Base-by-base conservation (phyloP, 2,888 invertebrate species). In the Temnothorax unifasciatus region DNA sequence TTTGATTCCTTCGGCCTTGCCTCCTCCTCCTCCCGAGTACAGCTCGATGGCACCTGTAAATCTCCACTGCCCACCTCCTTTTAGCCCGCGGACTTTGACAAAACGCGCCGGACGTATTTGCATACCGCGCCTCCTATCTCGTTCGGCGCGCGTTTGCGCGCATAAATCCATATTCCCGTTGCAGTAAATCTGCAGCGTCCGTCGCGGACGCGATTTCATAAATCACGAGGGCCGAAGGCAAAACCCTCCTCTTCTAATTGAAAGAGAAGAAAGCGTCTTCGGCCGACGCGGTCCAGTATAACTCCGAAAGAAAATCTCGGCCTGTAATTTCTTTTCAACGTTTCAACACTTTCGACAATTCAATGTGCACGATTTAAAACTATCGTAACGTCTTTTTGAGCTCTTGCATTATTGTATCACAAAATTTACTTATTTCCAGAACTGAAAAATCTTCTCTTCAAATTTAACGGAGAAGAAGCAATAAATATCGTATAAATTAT, bases 201-300 rank as follows among this genome's bases (percentile, higher is more conserved):
- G 57, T 21, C 64, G 54, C 25, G 21, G 38, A 59, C 61, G 52
- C 47, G 57, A 66, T 81, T 61, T 84, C 66, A 88, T 88, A 86
- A 88, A 88, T 88, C 84, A 84, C 50, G 15, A 15, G 21, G 44
- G 29, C 63, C 21, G 66, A 66, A 41, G 47, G 69, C 34, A 21
- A 63, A 77, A 68, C 54, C 59, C 44, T 66, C 18, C 54, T 54
- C 54, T 54, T 54, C 47, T 83, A 91, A 91, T 92, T 86, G 54
- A 74, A 82, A 69, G 54, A 82, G 69, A 61, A 82, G 54, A 21
- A 79, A 79, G 66, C n/a, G 21, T 64, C 38, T 44, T 63, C 18
- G 6, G 13, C 9, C 34, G n/a, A 25, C 63, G 61, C 25, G 18
- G 13, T 52, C 15, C 29, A n/a, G 15, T 3, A 52, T 44, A 21